Percentiles rank a stretch among this genome's conserved stretches.
Evolutionary conservation across 2,888 invertebrate species (phyloP).

Genomic region (Zhuqinia jingwanae): DNA sequence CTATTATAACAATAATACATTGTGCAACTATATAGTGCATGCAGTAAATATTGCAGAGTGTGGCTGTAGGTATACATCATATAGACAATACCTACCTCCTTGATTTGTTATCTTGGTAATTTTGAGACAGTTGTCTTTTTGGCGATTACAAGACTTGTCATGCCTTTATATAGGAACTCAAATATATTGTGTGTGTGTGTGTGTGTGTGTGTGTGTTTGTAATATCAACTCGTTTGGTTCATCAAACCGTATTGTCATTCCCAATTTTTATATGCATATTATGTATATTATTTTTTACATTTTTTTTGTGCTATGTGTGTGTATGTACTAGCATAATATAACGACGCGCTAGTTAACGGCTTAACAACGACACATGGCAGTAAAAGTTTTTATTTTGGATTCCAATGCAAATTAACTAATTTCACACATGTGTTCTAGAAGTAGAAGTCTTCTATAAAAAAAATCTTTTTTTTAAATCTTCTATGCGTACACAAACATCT

Average conservation of each 20-base stretch:
- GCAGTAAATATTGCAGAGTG: background rate
- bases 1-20: background rate
- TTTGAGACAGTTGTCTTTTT: slow-evolving; percentile 48
- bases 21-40: background rate
- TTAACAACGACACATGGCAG: background rate
- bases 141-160: slow-evolving; percentile 55
- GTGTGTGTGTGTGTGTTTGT: too few relatives aligned
- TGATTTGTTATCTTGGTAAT: slow-evolving; percentile 33
- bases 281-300: too few relatives aligned
- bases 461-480: slow-evolving; percentile 1
- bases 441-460: background rate
- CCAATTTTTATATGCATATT: too few relatives aligned
- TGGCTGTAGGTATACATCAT: background rate
- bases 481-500: background rate
- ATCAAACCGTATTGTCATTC: slow-evolving; percentile 3
- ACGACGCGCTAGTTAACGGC: too few relatives aligned
- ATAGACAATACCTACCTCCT: background rate
- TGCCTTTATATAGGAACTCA: slow-evolving; percentile 35
- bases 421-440: slow-evolving; percentile 46
- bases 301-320: too few relatives aligned
- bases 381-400: background rate
- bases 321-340: too few relatives aligned
- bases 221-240: slow-evolving; percentile 38
- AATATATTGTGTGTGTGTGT: too few relatives aligned
- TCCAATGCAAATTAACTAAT: slow-evolving; percentile 47